These are phyloP conservation scores for Atrina japonica DNA, from an alignment of 2,888 invertebrate genomes.

Conservation along the genomic window DNA sequence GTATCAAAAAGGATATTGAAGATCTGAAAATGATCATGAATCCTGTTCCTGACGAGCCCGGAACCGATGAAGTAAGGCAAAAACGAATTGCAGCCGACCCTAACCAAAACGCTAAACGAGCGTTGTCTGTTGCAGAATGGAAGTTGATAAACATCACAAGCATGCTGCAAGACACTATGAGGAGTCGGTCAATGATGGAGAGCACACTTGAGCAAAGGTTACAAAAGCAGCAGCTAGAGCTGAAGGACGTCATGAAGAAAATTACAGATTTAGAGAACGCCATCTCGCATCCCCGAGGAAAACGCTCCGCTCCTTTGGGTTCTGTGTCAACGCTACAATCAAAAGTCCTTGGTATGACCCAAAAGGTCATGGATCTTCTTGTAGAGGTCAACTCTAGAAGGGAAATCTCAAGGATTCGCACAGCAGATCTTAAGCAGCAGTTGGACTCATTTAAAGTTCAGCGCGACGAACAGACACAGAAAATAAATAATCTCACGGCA, in stretches of 20 bases:
- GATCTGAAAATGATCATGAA: slow-evolving; percentile 15
- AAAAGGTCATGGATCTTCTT: slow-evolving; percentile 12
- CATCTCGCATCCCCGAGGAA: slow-evolving; percentile 3
- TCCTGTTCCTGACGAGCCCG: background rate
- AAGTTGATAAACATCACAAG: slow-evolving; percentile 25
- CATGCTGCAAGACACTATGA: slow-evolving; percentile 7
- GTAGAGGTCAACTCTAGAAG: slow-evolving; percentile 21
- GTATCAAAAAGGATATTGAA: slow-evolving; percentile 22
- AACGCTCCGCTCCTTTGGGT: background rate
- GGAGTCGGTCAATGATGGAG: slow-evolving; percentile 9
- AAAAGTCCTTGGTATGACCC: slow-evolving; percentile 24
- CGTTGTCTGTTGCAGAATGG: slow-evolving; percentile 20
- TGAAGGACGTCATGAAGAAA: slow-evolving; percentile 17
- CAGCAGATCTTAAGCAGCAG: slow-evolving; percentile 20
- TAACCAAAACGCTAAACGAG: slow-evolving; percentile 12
- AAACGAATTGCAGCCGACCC: background rate
- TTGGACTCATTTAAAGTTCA: slow-evolving; percentile 11
- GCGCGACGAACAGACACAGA: background rate
- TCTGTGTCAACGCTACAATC: background rate
- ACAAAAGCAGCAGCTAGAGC: slow-evolving; percentile 14
- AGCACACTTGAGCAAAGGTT: slow-evolving; percentile 12
- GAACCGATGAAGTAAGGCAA: background rate
- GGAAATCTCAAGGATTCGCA: slow-evolving; percentile 4
- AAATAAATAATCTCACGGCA: slow-evolving; percentile 9
- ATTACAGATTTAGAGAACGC: slow-evolving; percentile 22